phyloP scores from a whole-genome alignment of 2,888 invertebrate species.

The Drosophila anomalata region DNA sequence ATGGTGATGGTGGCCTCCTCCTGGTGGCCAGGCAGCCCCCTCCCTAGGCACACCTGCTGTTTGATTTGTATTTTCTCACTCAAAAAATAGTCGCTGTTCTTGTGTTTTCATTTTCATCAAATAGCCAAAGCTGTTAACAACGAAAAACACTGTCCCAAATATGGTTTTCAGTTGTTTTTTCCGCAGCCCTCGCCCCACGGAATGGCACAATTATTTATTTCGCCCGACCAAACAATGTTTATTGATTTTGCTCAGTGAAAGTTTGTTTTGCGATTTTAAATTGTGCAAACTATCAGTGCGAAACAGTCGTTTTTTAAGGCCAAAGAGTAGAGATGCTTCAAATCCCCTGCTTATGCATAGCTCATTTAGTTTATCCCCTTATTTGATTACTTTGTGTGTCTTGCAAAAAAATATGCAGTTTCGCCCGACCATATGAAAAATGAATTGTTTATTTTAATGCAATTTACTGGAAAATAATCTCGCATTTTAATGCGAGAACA shows the following conservation, averaged over 20 bases:
- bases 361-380: constrained; percentile 17
- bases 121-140: constrained; percentile 42
- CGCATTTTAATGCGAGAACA: constrained; percentile 14
- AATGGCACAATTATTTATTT: constrained; percentile 19
- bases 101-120: constrained; percentile 34
- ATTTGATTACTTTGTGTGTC: constrained; percentile 9
- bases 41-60: constrained; percentile 67
- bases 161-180: constrained; percentile 10
- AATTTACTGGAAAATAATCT: constrained; percentile 15
- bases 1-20: neutral
- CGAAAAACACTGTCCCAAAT: constrained; percentile 41
- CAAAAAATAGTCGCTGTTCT: constrained; percentile 38
- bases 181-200: neutral
- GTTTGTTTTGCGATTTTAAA: constrained; percentile 24
- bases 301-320: neutral
- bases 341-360: neutral
- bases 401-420: neutral
- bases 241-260: constrained; percentile 33
- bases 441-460: constrained; percentile 32
- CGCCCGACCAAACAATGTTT: constrained; percentile 33
- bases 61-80: constrained; percentile 66
- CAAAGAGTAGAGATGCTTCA: neutral
- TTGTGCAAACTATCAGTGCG: constrained; percentile 15
- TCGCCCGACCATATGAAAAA: neutral
- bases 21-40: neutral